A percentile compares a stretch with the other conserved stretches of the same genome.
These are phyloP conservation scores for Lethenteron reissneri DNA, from an alignment of 2,113 vertebrate species.

Conservation along the genomic window DNA sequence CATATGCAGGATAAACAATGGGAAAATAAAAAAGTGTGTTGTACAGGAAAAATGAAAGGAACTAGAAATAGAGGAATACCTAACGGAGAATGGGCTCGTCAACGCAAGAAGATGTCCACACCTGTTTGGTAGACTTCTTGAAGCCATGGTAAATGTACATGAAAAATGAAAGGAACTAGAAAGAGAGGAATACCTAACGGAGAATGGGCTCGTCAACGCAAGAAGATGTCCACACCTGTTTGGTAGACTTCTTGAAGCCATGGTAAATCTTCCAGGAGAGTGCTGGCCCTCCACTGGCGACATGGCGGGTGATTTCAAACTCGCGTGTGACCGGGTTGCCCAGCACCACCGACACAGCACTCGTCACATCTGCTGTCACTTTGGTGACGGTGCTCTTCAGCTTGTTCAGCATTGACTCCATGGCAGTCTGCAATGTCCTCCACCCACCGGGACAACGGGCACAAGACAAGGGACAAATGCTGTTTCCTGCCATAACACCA, in stretches of 20 bases:
- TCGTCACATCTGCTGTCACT: conserved; percentile 91
- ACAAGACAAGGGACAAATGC: no score
- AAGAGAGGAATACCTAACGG: neutral
- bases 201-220: neutral
- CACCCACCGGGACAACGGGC: no score
- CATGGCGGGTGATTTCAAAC: conserved; percentile 81
- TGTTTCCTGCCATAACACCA: no score
- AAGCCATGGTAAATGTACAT: conserved; percentile 85
- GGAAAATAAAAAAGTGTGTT: neutral
- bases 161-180: neutral
- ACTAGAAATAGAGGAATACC: neutral
- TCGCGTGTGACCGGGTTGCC: conserved; percentile 92
- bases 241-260: conserved; percentile 92
- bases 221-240: conserved; percentile 40
- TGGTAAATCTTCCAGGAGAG: conserved; percentile 94
- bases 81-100: no score
- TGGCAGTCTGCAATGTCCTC: conserved; percentile 17
- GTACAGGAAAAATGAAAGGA: neutral
- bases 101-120: conserved; percentile 14
- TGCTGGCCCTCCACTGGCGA: conserved; percentile 74
- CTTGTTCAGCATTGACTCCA: conserved; percentile 98
- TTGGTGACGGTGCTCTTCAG: conserved; percentile 91
- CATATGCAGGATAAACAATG: neutral
- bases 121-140: conserved; percentile 98
- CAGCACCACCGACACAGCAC: conserved; percentile 53